Evolutionary conservation across 2,113 vertebrate species (phyloP).

Genomic region (Podocnemis expansa): DNA sequence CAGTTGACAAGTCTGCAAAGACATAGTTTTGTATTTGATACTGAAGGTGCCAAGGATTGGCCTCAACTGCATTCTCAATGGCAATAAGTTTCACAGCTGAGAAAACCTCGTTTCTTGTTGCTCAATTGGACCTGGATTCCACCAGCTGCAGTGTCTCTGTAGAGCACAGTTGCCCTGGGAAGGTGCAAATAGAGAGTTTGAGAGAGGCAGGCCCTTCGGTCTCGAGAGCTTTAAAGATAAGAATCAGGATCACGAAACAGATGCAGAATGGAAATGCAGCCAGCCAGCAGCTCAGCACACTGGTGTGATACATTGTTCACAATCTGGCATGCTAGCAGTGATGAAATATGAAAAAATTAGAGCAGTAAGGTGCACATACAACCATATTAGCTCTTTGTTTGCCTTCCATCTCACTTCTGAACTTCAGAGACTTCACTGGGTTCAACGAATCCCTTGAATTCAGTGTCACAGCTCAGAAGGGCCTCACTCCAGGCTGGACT

Average conservation of each 20-base stretch:
- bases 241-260: not conserved
- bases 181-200: not conserved
- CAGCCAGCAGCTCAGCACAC: not conserved
- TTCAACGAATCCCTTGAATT: conserved; percentile 31
- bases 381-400: not conserved
- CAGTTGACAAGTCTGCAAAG: not conserved
- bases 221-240: not conserved
- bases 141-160: not conserved
- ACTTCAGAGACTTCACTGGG: conserved; percentile 1
- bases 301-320: not conserved
- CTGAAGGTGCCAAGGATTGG: not conserved
- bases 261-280: not conserved
- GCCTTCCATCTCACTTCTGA: not conserved
- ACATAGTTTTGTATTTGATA: not conserved
- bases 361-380: not conserved
- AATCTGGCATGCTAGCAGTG: not conserved
- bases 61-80: not conserved
- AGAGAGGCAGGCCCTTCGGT: not conserved
- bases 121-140: not conserved
- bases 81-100: not conserved
- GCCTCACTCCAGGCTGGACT: conserved; percentile 21
- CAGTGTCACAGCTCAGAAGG: not conserved
- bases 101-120: not conserved
- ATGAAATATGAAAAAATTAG: not conserved
- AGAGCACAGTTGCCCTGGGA: not conserved